Evolutionary conservation across 2,113 vertebrate species (phyloP), one percentile per base, ranked within the genome.

Genomic region (Lasiurus borealis): DNA sequence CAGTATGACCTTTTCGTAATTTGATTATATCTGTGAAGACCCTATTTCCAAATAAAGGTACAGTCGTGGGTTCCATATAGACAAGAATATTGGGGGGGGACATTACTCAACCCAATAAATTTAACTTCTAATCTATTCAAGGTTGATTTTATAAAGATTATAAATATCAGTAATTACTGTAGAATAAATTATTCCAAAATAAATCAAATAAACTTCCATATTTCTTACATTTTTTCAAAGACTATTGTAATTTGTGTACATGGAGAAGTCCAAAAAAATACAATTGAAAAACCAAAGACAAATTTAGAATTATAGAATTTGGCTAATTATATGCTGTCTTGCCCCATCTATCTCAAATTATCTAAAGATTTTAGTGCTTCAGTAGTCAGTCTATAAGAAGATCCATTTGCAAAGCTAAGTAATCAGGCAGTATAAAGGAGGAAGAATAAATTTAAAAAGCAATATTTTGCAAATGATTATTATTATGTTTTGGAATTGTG

Each of bases 111-210:
- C 12, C 14, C 29, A 71, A 86, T 21, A 52, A 71, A 93, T 12
- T 52, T 0, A 77, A 27, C n/a, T 25, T 21, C 27, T 93, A 76
- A 66, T 78, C 34, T 73, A 81, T 18, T 75, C 34, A 76, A 62
- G 3, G 11, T 54, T 75, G 34, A 71, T 68, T 87, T 87, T 90
- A 86, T 36, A n/a, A 88, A 91, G 25, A 71, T 76, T 87, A n/a
- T 73, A 15, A 93, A 82, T 57, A 72, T n/a, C 29, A 71, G 2
- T 76, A 87, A 69, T 40, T 16, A 77, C 16, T 87, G 31, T 2
- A 96, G 10, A 94, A 50, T 57, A 90, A 94, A 69, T 23, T 90
- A 86, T 71, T 83, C 25, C 48, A 82, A 87, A 77, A 90, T 18
- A 78, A 86, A 81, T 57, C 18, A 40, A 64, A 23, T 34, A 27